Evolutionary conservation across 2,888 invertebrate genomes (phyloP).

Genomic region (Pandemis cinnamomeana): DNA sequence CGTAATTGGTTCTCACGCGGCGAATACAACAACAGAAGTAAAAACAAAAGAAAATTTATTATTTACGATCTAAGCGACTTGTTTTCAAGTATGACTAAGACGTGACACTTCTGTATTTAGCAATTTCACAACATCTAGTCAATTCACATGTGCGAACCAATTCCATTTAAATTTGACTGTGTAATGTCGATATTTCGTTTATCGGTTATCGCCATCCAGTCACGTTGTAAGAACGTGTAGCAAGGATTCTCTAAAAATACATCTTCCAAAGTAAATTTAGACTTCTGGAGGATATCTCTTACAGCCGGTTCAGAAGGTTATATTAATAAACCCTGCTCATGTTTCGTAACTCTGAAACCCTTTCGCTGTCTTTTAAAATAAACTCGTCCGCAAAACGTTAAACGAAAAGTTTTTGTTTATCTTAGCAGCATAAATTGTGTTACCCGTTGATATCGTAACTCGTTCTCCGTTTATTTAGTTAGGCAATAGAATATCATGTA

Average conservation of each 20-base stretch:
- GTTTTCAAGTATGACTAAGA: no score
- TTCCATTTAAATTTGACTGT: no score
- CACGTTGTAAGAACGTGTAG: background rate
- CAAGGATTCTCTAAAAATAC: constrained; percentile 8
- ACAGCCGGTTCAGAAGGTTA: constrained; percentile 1
- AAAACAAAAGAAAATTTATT: no score
- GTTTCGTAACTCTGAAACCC: background rate
- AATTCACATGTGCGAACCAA: no score
- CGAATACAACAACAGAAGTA: no score
- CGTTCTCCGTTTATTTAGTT: background rate
- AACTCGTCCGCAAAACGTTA: background rate
- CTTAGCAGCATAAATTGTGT: background rate
- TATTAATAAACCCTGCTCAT: constrained; percentile 4
- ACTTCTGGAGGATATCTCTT: constrained; percentile 4
- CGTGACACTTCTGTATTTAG: no score
- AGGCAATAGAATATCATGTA: background rate
- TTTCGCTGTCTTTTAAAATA: constrained; percentile 5
- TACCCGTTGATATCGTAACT: background rate
- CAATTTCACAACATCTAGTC: no score
- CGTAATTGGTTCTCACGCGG: no score
- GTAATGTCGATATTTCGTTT: background rate
- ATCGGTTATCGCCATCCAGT: background rate
- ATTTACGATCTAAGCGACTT: no score
- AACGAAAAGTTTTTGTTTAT: constrained; percentile 4
- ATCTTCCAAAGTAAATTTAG: constrained; percentile 1